phyloP scores from a whole-genome alignment of 2,113 vertebrate species.

The Oreamnos americanus region DNA sequence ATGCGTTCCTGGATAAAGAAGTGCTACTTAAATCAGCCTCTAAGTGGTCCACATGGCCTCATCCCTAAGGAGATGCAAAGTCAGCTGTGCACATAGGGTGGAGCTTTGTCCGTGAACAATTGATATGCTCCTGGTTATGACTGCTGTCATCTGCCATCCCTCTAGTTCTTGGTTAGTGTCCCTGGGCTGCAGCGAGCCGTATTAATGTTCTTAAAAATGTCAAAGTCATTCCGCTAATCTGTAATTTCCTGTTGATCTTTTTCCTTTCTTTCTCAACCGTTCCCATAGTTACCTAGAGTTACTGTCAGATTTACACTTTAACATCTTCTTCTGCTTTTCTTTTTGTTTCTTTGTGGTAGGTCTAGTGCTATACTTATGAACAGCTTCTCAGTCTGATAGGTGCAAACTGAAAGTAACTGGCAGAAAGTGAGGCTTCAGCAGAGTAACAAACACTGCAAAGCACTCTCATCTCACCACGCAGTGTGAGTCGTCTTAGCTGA shows the following conservation, averaged over 20 bases:
- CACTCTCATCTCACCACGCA: too few species aligned
- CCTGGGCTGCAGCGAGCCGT: neutral
- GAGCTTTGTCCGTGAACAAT: neutral
- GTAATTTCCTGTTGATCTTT: neutral
- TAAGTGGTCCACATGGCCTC: neutral
- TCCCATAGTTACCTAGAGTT: neutral
- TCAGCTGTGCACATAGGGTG: neutral
- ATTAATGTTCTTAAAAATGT: neutral
- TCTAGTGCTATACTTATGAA: neutral
- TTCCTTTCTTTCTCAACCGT: neutral
- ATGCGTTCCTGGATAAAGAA: neutral
- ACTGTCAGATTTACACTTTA: neutral
- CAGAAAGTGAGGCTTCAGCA: neutral
- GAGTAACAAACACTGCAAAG: neutral
- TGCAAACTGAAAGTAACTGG: neutral
- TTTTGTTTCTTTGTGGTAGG: neutral
- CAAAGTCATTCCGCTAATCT: neutral
- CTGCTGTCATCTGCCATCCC: neutral
- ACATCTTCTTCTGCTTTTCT: neutral
- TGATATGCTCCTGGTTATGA: neutral
- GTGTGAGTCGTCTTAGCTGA: neutral
- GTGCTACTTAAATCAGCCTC: neutral
- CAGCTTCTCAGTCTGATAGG: neutral
- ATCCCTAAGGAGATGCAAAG: neutral
- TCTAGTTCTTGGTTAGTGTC: neutral